Evolutionary conservation across 2,888 invertebrate genomes (phyloP).

Genomic region (Troides oblongomaculatus): DNA sequence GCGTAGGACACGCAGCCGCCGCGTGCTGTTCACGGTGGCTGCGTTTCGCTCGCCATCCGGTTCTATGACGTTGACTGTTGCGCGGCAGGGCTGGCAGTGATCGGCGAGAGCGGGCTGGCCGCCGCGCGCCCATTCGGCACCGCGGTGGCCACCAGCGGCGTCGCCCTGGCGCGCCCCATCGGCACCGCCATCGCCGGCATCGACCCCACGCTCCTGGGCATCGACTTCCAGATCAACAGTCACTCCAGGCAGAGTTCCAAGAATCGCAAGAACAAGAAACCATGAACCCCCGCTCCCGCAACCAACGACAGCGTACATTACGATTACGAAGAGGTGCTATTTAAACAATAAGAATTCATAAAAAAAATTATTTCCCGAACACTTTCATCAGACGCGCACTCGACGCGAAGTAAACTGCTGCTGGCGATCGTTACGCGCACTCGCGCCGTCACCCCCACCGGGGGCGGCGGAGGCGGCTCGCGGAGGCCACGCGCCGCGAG

Average conservation of each 20-base stretch:
- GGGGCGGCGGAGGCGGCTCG: too few species aligned
- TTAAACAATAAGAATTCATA: too few species aligned
- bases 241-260: conserved; percentile 34
- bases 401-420: too few species aligned
- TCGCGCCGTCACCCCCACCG: too few species aligned
- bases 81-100: conserved; percentile 79
- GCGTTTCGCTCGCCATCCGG: too few species aligned
- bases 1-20: too few species aligned
- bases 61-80: too few species aligned
- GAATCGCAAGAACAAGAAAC: conserved; percentile 13
- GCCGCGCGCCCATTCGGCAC: conserved; percentile 86
- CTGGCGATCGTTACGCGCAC: too few species aligned
- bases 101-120: conserved; percentile 85
- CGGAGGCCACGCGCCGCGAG: too few species aligned
- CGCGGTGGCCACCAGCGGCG: conserved; percentile 84
- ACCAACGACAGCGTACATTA: background rate
- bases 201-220: conserved; percentile 62
- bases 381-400: too few species aligned
- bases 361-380: too few species aligned
- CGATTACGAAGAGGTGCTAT: background rate
- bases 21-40: too few species aligned
- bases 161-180: conserved; percentile 85
- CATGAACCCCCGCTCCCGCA: background rate
- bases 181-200: conserved; percentile 88
- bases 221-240: conserved; percentile 48